Evolutionary conservation across 35 echinoderm and acorn worm species (phyloP).

Genomic region (Lytechinus variegatus): DNA sequence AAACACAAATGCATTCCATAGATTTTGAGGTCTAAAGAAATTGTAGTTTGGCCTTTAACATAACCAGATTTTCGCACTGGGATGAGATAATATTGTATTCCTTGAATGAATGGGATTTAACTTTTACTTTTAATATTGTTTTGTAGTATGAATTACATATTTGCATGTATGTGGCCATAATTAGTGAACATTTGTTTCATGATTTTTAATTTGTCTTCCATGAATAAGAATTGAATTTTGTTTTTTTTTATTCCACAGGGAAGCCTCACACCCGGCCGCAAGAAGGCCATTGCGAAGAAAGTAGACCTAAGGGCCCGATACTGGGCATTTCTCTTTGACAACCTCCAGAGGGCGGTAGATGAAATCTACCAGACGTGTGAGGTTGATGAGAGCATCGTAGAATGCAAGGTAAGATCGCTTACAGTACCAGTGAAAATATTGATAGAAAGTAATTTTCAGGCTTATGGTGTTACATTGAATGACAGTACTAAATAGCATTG

Average conservation of each 20-base stretch:
- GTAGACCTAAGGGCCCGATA: conserved; percentile 91
- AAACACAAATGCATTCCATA: too few species aligned
- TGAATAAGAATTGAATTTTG: not conserved
- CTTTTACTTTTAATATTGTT: not conserved
- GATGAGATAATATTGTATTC: too few species aligned
- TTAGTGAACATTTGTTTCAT: not conserved
- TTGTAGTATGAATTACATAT: not conserved
- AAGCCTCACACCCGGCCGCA: conserved; percentile 26
- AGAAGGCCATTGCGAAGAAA: conserved; percentile 69
- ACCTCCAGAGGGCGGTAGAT: conserved; percentile 96
- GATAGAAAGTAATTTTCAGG: not conserved
- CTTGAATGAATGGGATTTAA: too few species aligned
- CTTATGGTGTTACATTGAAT: not conserved
- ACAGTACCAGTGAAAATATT: not conserved
- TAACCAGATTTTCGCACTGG: too few species aligned
- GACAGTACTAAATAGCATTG: not conserved
- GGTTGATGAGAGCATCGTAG: conserved; percentile 96
- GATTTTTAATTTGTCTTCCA: not conserved
- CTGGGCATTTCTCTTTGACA: conserved; percentile 98
- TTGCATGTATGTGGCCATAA: not conserved
- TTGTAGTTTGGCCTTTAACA: too few species aligned
- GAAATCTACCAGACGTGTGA: conserved; percentile 99
- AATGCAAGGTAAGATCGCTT: conserved; percentile 81
- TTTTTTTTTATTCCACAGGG: not conserved
- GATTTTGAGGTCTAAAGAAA: too few species aligned